phyloP scores from a whole-genome alignment of 1,140 invertebrate genomes.

The Glossosoma conforme region DNA sequence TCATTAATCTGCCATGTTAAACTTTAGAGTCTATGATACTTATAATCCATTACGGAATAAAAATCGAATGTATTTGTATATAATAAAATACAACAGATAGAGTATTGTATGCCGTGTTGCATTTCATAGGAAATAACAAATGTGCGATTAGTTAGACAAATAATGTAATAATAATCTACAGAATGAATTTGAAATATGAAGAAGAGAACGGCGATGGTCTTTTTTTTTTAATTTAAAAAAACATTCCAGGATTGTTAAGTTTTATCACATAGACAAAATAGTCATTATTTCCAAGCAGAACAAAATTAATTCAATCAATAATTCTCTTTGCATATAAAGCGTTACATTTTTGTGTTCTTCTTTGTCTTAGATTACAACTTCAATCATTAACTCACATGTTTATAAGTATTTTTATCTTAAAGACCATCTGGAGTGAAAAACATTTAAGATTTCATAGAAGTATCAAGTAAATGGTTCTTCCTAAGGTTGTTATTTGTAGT shows the following conservation, averaged over 20 bases:
- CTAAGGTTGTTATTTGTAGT: constrained; percentile 27
- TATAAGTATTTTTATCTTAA: too few relatives aligned
- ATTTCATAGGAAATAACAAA: constrained; percentile 22
- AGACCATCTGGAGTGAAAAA: constrained; percentile 16
- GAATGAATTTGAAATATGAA: constrained; percentile 12
- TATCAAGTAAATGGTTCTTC: constrained; percentile 22
- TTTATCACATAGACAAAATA: neutral
- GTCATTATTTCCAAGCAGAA: neutral
- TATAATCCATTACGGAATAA: neutral
- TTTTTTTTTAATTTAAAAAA: constrained; percentile 2
- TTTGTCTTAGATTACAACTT: too few relatives aligned
- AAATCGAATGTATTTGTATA: constrained; percentile 11
- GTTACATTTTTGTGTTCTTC: too few relatives aligned
- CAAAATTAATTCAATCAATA: neutral
- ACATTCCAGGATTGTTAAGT: constrained; percentile 1
- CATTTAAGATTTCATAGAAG: constrained; percentile 12
- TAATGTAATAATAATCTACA: constrained; percentile 16
- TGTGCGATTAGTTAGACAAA: constrained; percentile 27
- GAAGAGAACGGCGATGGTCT: constrained; percentile 14
- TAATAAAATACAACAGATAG: constrained; percentile 8
- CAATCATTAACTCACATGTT: too few relatives aligned
- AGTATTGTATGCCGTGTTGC: constrained; percentile 11
- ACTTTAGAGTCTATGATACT: neutral
- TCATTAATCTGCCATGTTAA: neutral
- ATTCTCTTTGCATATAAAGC: too few relatives aligned